A percentile compares a stretch with the other conserved stretches of the same genome.
Conservation (phyloP, 2,888 invertebrate species). For the Phyllotreta striolata region DNA sequence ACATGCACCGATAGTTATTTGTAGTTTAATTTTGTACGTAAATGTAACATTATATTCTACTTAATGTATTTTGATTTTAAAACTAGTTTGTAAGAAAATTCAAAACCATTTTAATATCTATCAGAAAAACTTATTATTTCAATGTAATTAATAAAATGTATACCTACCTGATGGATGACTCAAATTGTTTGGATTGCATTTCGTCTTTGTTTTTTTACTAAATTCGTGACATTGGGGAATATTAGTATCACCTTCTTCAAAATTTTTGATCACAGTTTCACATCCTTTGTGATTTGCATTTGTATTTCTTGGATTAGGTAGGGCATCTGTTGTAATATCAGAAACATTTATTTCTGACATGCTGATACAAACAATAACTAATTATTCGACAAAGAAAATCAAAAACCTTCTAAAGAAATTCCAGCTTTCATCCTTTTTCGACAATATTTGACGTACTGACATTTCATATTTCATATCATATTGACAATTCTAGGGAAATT, state of each 20-base stretch:
- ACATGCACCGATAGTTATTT: too few species aligned
- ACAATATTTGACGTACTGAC: too few species aligned
- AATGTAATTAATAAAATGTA: conserved; percentile 4
- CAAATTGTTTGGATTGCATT: conserved; percentile 17
- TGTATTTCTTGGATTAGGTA: conserved; percentile 35
- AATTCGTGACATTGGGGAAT: conserved; percentile 10
- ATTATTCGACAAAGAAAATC: not conserved
- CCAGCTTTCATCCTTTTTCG: too few species aligned
- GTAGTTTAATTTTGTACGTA: too few species aligned
- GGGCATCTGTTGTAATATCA: conserved; percentile 42
- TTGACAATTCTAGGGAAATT: too few species aligned
- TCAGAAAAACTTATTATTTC: not conserved
- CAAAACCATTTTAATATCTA: not conserved
- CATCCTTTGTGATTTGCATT: conserved; percentile 13
- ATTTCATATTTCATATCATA: too few species aligned
- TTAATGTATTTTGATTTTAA: too few species aligned
- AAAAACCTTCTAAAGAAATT: too few species aligned
- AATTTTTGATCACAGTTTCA: conserved; percentile 10
- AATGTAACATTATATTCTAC: too few species aligned
- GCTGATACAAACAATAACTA: conserved; percentile 13
- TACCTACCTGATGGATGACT: conserved; percentile 22
- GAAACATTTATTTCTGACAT: conserved; percentile 13
- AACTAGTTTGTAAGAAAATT: too few species aligned
- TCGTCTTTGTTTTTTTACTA: conserved; percentile 15
- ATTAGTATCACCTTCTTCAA: not conserved